phyloP scores from a whole-genome alignment of 2,888 invertebrate genomes.

The Perizoma affinitatum region DNA sequence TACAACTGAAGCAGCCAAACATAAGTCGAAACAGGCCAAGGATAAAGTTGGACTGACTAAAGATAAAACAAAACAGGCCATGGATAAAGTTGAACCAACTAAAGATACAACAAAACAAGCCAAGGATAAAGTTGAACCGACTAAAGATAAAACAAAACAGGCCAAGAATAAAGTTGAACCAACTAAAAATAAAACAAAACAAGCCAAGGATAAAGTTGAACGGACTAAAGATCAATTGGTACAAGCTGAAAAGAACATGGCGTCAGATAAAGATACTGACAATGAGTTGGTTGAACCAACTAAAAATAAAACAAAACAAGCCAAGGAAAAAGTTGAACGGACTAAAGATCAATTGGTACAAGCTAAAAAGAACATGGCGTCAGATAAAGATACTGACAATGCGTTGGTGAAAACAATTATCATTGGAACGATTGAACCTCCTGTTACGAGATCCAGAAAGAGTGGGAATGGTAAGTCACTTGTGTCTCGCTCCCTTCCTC shows the following conservation, averaged over 20 bases:
- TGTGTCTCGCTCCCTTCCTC: too few species aligned
- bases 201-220: constrained; percentile 1
- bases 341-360: neutral
- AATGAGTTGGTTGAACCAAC: neutral
- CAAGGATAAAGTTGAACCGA: neutral
- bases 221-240: neutral
- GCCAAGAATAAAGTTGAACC: neutral
- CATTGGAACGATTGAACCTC: constrained; percentile 7
- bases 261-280: neutral
- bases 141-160: neutral
- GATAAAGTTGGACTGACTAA: neutral
- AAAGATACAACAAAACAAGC: neutral
- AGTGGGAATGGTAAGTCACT: constrained; percentile 23
- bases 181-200: neutral
- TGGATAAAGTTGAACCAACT: constrained; percentile 2
- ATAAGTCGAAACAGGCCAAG: neutral
- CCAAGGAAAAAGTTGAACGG: constrained; percentile 2
- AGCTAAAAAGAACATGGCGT: too few species aligned
- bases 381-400: neutral
- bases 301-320: neutral
- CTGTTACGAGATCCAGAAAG: constrained; percentile 30
- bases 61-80: neutral
- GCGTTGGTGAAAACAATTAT: neutral
- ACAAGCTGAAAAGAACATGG: too few species aligned
- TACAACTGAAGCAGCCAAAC: neutral